Evolutionary conservation across 1,140 invertebrate species (phyloP), one percentile per base, ranked within the genome.

Genomic region (Halictus rubicundus): DNA sequence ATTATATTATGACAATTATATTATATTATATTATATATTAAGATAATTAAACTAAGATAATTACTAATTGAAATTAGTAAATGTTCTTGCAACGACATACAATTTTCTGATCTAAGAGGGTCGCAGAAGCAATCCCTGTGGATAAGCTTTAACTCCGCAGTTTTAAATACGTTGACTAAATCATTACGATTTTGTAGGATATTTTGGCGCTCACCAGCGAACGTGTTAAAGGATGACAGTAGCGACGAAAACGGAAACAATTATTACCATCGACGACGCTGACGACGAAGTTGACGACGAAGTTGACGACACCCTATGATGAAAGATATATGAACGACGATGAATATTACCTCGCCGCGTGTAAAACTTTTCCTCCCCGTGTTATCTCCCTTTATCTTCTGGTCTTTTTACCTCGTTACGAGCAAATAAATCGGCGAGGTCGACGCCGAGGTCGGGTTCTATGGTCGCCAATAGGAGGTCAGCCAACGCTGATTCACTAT

Each of bases 361-460:
- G 52, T 71, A 80, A 75, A 70, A 78, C 46, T 66, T 61, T 46
- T 68, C 19, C 49, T 77, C 49, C 42, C 59, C 32, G 27, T 14
- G 32, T 77, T 57, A 32, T 63, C 49, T 27, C 46, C 68, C n/a
- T 65, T 63, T 39, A 60, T 76, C 68, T 57, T 52, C 23, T 1
- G 68, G 32, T 80, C 72, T 79, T 87, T 78, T 75, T 85, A 84
- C 65, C 86, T 91, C 86, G 87, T 91, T 91, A 91, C 83, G 83
- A 80, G 88, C 70, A 81, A 89, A 91, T 90, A 90, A 91, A 91
- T 91, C 86, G 87, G 64, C 78, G 84, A 86, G 87, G 87, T 88
- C 78, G 85, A 86, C 65, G 71, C 39, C 72, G 83, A 88, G 90
- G 89, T 89, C 86, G 88, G 27, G 81, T 87, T 87, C 82, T 86